Conservation (phyloP, 1,140 invertebrate genomes). For the Ruditapes philippinarum region DNA sequence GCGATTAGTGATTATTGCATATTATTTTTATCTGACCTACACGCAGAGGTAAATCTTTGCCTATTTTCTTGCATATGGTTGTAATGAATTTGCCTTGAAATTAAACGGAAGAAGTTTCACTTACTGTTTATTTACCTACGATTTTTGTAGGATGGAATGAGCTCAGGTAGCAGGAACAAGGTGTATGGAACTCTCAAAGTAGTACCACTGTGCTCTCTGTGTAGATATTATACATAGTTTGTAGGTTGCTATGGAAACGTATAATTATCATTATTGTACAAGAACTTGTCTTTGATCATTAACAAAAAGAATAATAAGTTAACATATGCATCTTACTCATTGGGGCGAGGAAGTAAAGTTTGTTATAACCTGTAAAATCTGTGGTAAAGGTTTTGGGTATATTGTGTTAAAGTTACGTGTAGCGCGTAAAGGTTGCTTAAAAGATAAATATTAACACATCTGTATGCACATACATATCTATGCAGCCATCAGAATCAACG, state of each 20-base stretch:
- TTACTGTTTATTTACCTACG: slow-evolving; percentile 2
- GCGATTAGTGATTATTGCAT: neutral
- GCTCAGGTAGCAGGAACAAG: slow-evolving; percentile 14
- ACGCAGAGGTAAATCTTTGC: neutral
- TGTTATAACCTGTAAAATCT: too few species aligned
- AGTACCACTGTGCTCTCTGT: neutral
- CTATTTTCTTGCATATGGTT: neutral
- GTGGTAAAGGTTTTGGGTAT: too few species aligned
- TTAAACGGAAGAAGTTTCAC: neutral
- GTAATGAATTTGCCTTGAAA: neutral
- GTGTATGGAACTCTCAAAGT: slow-evolving; percentile 21
- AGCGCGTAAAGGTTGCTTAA: too few species aligned
- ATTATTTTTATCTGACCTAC: neutral
- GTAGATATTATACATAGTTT: slow-evolving; percentile 44
- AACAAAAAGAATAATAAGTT: slow-evolving; percentile 22
- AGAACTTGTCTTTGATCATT: slow-evolving; percentile 50
- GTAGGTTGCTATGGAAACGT: slow-evolving; percentile 45
- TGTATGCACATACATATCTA: slow-evolving; percentile 5
- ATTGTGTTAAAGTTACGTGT: neutral
- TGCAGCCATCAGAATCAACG: neutral
- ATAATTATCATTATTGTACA: slow-evolving; percentile 47
- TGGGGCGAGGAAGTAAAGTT: neutral
- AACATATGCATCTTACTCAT: slow-evolving; percentile 16
- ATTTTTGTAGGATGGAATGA: neutral
- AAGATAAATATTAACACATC: neutral